Evolutionary conservation across 2,113 vertebrate species (phyloP), one percentile per base, ranked within the genome.

Genomic region (Ploceus nigricollis): DNA sequence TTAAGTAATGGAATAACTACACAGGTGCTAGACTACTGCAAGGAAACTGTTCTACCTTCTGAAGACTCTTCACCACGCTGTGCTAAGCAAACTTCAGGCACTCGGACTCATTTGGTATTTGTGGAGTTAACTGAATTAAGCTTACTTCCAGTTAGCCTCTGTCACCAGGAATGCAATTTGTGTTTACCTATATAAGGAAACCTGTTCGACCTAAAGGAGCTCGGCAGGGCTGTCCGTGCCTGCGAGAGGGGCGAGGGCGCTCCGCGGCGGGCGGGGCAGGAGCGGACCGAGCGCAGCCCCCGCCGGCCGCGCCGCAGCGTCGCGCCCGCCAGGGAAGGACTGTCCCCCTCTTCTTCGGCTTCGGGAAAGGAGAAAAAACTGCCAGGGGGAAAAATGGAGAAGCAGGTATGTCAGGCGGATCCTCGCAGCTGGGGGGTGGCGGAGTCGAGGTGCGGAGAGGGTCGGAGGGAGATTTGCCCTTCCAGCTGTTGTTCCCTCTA

Each of bases 171-270:
- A 96, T 95, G 97, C 97, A 95, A 84, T 96, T 96, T 75, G 82
- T 97, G 97, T 97, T 98, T 98, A 98, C 98, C 98, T 98, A 98
- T 98, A 98, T 98, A 98, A 98, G 98, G 98, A 98, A 98, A 98
- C 98, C 98, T 98, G 98, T 96, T 91, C 50, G 93, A 22, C 96
- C 72, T 56, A 61, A 23, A 45, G 69, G 92, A 95, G 97, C 95
- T 95, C 94, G 92, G 96, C 64, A 9, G 96, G 95, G 90, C 96
- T 94, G 93, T 35, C 27, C 21, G 73, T 86, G 96, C 45, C 69
- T 15, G 94, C 50, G 87, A 72, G 89, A 95, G 96, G 94, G 95
- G 95, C 78, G 68, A 95, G 95, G 90, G 88, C 95, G 60, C 94
- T 78, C 54, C 66, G 97, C 50, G 91, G 92, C 81, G 87, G 94